Evolutionary conservation across 37 sponge, comb jelly and placozoan genomes (phyloP).

Genomic region (Crambe crambe): DNA sequence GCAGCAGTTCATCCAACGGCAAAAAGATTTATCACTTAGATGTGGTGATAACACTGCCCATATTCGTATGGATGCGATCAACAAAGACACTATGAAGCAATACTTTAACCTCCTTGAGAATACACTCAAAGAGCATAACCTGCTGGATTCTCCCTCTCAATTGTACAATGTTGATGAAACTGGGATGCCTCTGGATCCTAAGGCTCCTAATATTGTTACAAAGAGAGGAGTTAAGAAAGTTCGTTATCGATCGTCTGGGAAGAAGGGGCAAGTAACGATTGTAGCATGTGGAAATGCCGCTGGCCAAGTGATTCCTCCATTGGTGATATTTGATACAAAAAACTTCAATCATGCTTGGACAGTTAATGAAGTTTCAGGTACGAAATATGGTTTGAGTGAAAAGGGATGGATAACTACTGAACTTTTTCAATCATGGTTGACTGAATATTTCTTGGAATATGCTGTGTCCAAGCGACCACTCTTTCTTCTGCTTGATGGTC

Average conservation of each 20-base stretch:
- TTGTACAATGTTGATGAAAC: conserved; percentile 31
- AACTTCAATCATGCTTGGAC: conserved; percentile 11
- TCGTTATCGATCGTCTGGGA: not conserved
- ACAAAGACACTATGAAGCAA: conserved; percentile 4
- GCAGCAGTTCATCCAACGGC: not conserved
- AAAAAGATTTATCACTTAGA: not conserved
- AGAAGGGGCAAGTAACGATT: conserved; percentile 17
- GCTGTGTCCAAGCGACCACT: conserved; percentile 49
- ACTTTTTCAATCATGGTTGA: conserved; percentile 54
- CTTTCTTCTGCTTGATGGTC: conserved; percentile 63
- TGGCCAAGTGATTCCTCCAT: conserved; percentile 12
- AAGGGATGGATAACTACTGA: conserved; percentile 39
- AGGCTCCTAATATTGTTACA: conserved; percentile 21
- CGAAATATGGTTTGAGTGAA: conserved; percentile 8
- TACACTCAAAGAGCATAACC: not conserved
- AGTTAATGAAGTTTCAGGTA: conserved; percentile 41
- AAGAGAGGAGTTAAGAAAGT: conserved; percentile 15
- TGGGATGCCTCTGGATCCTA: conserved; percentile 12
- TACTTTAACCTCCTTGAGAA: conserved; percentile 16
- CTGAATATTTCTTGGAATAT: conserved; percentile 43
- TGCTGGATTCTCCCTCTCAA: conserved; percentile 6
- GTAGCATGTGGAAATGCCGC: conserved; percentile 23
- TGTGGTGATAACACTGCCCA: conserved; percentile 17
- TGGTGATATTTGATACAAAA: conserved; percentile 19
- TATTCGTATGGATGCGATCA: conserved; percentile 1